phyloP scores from a whole-genome alignment of 2,888 invertebrate genomes.

The Ormyrus thymus region DNA sequence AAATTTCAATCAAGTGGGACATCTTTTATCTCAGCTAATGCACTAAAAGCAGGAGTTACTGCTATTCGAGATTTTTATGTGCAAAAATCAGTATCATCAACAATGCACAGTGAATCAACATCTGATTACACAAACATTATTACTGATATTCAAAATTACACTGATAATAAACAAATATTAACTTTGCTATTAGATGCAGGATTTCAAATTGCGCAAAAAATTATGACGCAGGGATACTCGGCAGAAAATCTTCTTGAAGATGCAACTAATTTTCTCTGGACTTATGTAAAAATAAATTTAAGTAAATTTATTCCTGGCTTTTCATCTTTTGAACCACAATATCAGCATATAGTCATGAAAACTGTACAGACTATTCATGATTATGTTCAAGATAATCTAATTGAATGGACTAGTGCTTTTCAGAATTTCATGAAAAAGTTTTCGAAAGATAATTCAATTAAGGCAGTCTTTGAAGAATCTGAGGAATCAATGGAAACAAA shows the following conservation, averaged over 20 bases:
- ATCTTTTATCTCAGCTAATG: conserved; percentile 18
- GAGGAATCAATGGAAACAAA: background rate
- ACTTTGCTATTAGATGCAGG: conserved; percentile 28
- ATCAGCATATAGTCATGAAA: background rate
- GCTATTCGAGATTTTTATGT: conserved; percentile 26
- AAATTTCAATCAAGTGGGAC: background rate
- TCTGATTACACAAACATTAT: conserved; percentile 8
- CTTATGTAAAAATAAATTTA: conserved; percentile 32
- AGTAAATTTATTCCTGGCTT: background rate
- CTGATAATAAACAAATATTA: conserved; percentile 26
- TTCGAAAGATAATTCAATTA: too few relatives aligned
- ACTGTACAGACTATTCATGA: conserved; percentile 7
- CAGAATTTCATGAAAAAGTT: background rate
- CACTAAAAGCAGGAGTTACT: conserved; percentile 31
- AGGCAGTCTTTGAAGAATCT: background rate
- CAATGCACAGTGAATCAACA: background rate
- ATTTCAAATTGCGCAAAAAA: background rate
- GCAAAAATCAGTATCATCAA: conserved; percentile 15
- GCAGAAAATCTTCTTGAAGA: conserved; percentile 18
- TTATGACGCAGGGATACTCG: conserved; percentile 2
- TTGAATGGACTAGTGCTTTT: conserved; percentile 43
- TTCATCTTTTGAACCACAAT: conserved; percentile 3
- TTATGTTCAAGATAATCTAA: conserved; percentile 19
- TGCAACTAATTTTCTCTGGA: conserved; percentile 46
- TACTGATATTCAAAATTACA: conserved; percentile 32